A percentile compares a stretch with the other conserved stretches of the same genome.
Evolutionary conservation across 1,140 invertebrate genomes (phyloP).

Genomic region (Drosophila bipectinata): DNA sequence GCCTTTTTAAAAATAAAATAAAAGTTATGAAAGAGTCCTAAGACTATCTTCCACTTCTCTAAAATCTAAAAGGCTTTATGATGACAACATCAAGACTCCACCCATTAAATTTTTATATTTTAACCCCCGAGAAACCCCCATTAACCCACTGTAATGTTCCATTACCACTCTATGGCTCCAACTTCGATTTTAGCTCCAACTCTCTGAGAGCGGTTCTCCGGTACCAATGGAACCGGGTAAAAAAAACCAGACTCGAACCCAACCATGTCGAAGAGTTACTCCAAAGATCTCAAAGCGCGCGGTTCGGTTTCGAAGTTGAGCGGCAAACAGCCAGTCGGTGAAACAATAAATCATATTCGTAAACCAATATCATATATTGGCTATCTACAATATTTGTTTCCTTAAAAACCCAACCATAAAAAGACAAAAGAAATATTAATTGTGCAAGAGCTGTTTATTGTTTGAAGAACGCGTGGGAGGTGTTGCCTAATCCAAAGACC

Average conservation of each 20-base stretch:
- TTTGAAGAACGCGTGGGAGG: constrained; percentile 61
- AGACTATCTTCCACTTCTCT: too few species aligned
- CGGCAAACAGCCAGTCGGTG: not conserved
- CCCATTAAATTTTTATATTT: not conserved
- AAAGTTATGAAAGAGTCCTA: too few species aligned
- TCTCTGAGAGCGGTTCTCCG: not conserved
- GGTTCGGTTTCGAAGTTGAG: constrained; percentile 28
- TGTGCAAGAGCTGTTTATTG: constrained; percentile 33
- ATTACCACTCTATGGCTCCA: constrained; percentile 54
- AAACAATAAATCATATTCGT: constrained; percentile 32
- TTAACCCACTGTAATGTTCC: constrained; percentile 30
- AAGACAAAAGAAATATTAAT: constrained; percentile 18
- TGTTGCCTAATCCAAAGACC: constrained; percentile 36
- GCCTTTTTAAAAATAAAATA: too few species aligned
- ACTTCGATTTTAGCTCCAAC: constrained; percentile 60
- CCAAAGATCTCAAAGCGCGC: constrained; percentile 71
- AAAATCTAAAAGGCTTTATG: not conserved
- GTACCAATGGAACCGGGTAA: not conserved
- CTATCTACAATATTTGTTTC: constrained; percentile 8
- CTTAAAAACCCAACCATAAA: constrained; percentile 30
- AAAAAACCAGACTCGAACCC: not conserved
- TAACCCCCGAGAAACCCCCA: too few species aligned
- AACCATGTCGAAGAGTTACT: constrained; percentile 41
- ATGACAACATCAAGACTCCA: not conserved
- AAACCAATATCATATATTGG: constrained; percentile 33